Conservation (phyloP, 2,888 invertebrate species). For the Lepidocyrtinus sp. region DNA sequence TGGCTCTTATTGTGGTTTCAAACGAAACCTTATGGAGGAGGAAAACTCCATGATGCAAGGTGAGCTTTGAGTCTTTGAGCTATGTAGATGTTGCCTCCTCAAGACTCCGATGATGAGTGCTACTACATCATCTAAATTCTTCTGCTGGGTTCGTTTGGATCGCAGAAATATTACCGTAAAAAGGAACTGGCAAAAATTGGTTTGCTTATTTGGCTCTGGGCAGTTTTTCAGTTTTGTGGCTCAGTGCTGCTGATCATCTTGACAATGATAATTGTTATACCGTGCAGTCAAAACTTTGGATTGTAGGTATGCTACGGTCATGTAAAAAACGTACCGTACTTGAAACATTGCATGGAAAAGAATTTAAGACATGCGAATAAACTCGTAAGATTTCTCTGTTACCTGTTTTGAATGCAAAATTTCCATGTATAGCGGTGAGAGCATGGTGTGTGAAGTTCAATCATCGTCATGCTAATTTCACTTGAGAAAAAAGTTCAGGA, state of each 20-base stretch:
- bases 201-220: slow-evolving; percentile 20
- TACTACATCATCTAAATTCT: neutral
- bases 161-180: slow-evolving; percentile 53
- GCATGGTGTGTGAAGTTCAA: slow-evolving; percentile 44
- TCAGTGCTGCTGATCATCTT: neutral
- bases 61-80: too few relatives aligned
- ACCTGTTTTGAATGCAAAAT: neutral
- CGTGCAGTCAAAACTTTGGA: neutral
- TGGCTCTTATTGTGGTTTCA: too few relatives aligned
- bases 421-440: neutral
- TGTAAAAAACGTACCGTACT: neutral
- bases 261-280: neutral
- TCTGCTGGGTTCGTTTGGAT: neutral
- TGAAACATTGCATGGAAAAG: neutral
- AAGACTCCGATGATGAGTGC: neutral
- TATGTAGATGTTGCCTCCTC: neutral
- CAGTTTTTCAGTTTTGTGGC: slow-evolving; percentile 27
- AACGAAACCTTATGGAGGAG: too few relatives aligned
- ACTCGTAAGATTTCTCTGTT: neutral
- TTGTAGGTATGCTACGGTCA: neutral
- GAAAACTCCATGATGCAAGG: too few relatives aligned
- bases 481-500: slow-evolving; percentile 53
- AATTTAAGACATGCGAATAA: neutral
- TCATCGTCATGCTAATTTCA: slow-evolving; percentile 60
- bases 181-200: slow-evolving; percentile 33